Conservation (phyloP, 1,140 invertebrate genomes). For the Hesperophylax magnus region DNA sequence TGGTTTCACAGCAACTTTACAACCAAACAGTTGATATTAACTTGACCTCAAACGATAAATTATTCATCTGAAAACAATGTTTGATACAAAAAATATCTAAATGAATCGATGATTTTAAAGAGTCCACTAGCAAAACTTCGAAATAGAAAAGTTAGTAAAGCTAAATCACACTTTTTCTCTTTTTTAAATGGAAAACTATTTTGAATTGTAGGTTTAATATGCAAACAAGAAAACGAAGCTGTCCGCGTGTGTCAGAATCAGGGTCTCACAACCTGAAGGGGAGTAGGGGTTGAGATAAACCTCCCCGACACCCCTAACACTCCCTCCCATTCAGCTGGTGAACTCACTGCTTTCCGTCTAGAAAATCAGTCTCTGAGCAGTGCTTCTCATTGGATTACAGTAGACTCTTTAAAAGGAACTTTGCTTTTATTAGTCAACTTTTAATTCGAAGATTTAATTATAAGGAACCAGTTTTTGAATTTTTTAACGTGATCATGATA, state of each 20-base stretch:
- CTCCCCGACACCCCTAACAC: neutral
- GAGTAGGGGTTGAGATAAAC: neutral
- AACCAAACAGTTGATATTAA: too few species aligned
- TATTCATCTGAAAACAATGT: too few species aligned
- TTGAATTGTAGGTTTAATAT: slow-evolving; percentile 45
- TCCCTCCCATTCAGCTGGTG: neutral
- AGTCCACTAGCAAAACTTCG: too few species aligned
- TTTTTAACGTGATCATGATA: too few species aligned
- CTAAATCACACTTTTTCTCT: neutral
- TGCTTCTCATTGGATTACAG: slow-evolving; percentile 7
- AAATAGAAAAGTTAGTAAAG: too few species aligned
- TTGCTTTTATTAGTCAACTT: too few species aligned
- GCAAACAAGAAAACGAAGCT: slow-evolving; percentile 50
- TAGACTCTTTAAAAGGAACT: neutral
- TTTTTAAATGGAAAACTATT: slow-evolving; percentile 4
- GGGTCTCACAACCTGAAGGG: slow-evolving; percentile 1
- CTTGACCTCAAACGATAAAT: too few species aligned
- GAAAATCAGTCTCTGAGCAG: neutral
- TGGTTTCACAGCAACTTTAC: too few species aligned
- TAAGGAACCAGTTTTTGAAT: too few species aligned
- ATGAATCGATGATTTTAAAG: too few species aligned
- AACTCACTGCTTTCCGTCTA: neutral
- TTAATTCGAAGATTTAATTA: too few species aligned
- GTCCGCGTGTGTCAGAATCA: slow-evolving; percentile 52
- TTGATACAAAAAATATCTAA: too few species aligned